Percentiles rank a stretch among this genome's conserved stretches.
These are phyloP conservation scores for Tetragonisca angustula DNA, from an alignment of 2,888 invertebrate species.

Conservation along the genomic window DNA sequence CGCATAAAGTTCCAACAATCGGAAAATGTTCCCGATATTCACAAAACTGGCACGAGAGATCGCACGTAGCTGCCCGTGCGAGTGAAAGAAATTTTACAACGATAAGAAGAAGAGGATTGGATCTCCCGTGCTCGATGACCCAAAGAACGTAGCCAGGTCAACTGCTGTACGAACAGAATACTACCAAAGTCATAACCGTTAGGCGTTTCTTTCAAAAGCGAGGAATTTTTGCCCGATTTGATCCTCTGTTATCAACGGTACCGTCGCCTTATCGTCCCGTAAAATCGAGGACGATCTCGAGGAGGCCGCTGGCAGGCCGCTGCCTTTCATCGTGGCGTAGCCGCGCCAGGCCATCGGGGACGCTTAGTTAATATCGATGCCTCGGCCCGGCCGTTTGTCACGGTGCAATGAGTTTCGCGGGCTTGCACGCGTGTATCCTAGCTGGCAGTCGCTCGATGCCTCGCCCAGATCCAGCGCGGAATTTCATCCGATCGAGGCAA, in stretches of 20 bases:
- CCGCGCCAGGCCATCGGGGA: background rate
- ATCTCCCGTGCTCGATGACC: background rate
- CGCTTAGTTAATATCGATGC: slow-evolving; percentile 49
- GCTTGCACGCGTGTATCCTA: slow-evolving; percentile 36
- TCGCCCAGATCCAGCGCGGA: slow-evolving; percentile 59
- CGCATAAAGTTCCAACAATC: background rate
- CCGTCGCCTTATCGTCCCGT: slow-evolving; percentile 15
- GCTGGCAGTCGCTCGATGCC: slow-evolving; percentile 27
- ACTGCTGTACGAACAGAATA: background rate
- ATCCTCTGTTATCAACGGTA: slow-evolving; percentile 42
- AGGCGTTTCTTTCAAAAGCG: background rate
- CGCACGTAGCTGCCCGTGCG: background rate
- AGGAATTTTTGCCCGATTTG: background rate
- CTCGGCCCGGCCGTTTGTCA: slow-evolving; percentile 46
- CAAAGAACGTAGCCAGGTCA: background rate
- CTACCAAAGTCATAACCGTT: background rate
- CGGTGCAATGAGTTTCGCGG: slow-evolving; percentile 61
- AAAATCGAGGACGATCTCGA: slow-evolving; percentile 32
- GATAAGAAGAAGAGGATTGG: background rate
- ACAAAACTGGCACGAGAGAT: background rate
- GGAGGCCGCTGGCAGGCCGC: background rate
- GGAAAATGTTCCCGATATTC: background rate
- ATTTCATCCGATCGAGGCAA: slow-evolving; percentile 47
- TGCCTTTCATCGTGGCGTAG: slow-evolving; percentile 26
- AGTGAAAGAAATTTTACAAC: background rate